A percentile compares a stretch with the other conserved stretches of the same genome.
These are phyloP conservation scores for Silurus glanis DNA, from an alignment of 2,113 vertebrate genomes.

Conservation along the genomic window DNA sequence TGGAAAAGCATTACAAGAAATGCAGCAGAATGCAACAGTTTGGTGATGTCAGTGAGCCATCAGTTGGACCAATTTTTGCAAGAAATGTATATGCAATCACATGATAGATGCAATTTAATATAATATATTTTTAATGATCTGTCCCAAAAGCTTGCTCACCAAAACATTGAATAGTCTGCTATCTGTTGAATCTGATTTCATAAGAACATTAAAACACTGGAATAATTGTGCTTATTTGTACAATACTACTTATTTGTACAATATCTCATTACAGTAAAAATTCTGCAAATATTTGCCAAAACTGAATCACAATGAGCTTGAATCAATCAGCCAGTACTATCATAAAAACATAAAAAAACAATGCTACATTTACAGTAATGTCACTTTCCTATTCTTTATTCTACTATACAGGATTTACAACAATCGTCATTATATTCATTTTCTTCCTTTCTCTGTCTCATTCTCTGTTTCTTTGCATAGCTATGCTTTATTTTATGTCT, in stretches of 20 bases:
- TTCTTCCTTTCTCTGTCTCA: not conserved
- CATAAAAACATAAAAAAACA: not conserved
- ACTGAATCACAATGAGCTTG: not conserved
- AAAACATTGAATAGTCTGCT: too few species aligned
- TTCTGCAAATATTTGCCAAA: not conserved
- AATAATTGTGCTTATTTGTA: not conserved
- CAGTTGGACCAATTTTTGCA: too few species aligned
- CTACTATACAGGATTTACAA: not conserved
- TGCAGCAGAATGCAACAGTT: too few species aligned
- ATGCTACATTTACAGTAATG: not conserved
- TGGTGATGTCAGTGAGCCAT: too few species aligned
- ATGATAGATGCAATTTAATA: too few species aligned
- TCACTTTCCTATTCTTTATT: not conserved
- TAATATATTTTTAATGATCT: too few species aligned
- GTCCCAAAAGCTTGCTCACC: too few species aligned
- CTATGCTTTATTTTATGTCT: not conserved
- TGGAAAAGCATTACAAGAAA: too few species aligned
- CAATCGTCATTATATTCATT: not conserved
- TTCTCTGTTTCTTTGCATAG: constrained; percentile 5
- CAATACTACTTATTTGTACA: not conserved
- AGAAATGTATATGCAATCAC: too few species aligned
- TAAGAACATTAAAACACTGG: not conserved
- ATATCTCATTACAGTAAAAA: not conserved
- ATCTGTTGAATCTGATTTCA: too few species aligned
- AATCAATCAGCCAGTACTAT: not conserved